Evolutionary conservation across 1,140 invertebrate species (phyloP).

Genomic region (Scaptodrosophila lebanonensis): DNA sequence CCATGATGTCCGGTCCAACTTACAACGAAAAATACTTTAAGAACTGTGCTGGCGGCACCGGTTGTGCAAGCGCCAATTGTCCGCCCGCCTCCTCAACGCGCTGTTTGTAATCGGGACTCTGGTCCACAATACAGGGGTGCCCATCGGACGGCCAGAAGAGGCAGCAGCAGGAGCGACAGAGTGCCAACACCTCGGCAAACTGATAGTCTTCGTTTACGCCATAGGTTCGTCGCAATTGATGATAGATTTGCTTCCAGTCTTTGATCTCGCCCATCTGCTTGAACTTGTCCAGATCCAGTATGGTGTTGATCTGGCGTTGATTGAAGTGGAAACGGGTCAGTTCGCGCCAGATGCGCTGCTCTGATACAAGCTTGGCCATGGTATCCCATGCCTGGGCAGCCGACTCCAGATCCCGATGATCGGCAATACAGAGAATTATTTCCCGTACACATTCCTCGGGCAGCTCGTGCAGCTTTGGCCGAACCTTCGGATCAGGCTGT

Average conservation of each 20-base stretch:
- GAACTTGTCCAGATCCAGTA: slow-evolving; percentile 79
- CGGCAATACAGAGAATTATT: slow-evolving; percentile 91
- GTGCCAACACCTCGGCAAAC: slow-evolving; percentile 95
- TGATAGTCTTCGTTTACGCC: slow-evolving; percentile 91
- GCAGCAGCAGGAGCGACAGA: slow-evolving; percentile 96
- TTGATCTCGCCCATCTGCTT: slow-evolving; percentile 77
- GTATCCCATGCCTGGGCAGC: slow-evolving; percentile 82
- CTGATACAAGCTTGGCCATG: slow-evolving; percentile 88
- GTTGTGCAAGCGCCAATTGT: slow-evolving; percentile 87
- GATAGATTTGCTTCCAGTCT: slow-evolving; percentile 86
- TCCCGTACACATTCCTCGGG: slow-evolving; percentile 95
- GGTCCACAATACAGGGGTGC: slow-evolving; percentile 92
- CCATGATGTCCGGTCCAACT: slow-evolving; percentile 33
- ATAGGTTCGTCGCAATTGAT: slow-evolving; percentile 87
- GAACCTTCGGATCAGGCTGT: slow-evolving; percentile 89
- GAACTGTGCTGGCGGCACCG: slow-evolving; percentile 91
- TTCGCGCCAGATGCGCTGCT: slow-evolving; percentile 94
- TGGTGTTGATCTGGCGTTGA: slow-evolving; percentile 87
- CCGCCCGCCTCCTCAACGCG: slow-evolving; percentile 87
- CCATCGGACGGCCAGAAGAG: slow-evolving; percentile 97
- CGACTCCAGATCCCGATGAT: slow-evolving; percentile 90
- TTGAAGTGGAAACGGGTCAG: slow-evolving; percentile 95
- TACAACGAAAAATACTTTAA: slow-evolving; percentile 94
- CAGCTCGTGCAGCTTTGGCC: slow-evolving; percentile 90
- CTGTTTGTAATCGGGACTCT: slow-evolving; percentile 87